phyloP scores from a whole-genome alignment of 2,888 invertebrate genomes.

The Odontocolon sp. region DNA sequence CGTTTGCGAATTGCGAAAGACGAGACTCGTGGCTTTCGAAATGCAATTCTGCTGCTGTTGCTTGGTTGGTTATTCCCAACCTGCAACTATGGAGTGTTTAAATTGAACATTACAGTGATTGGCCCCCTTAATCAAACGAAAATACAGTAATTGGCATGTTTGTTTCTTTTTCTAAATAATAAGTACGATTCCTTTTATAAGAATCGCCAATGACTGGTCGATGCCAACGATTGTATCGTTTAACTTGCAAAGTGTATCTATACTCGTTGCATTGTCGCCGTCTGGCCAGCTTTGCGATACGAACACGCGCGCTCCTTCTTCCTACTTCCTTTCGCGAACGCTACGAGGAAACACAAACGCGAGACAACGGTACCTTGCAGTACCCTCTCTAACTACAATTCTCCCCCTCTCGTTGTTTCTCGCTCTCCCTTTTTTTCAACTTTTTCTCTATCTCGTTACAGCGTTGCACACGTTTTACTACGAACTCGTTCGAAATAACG shows the following conservation, averaged over 20 bases:
- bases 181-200: too few relatives aligned
- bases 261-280: conserved; percentile 30
- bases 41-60: conserved; percentile 17
- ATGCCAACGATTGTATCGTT: background rate
- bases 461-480: too few relatives aligned
- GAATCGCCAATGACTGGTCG: too few relatives aligned
- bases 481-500: too few relatives aligned
- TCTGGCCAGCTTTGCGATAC: conserved; percentile 8
- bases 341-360: background rate
- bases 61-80: background rate
- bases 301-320: conserved; percentile 12
- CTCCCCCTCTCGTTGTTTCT: background rate
- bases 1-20: conserved; percentile 48
- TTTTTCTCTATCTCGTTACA: background rate
- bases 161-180: too few relatives aligned
- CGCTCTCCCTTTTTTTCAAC: background rate
- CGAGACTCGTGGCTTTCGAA: conserved; percentile 41
- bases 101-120: too few relatives aligned
- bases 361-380: conserved; percentile 27
- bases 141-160: too few relatives aligned
- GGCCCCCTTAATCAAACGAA: too few relatives aligned
- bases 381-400: background rate
- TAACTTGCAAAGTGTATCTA: background rate
- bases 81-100: too few relatives aligned
- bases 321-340: conserved; percentile 29